These are phyloP conservation scores for Drosophila borealis DNA, from an alignment of 2,888 invertebrate species.

Conservation along the genomic window DNA sequence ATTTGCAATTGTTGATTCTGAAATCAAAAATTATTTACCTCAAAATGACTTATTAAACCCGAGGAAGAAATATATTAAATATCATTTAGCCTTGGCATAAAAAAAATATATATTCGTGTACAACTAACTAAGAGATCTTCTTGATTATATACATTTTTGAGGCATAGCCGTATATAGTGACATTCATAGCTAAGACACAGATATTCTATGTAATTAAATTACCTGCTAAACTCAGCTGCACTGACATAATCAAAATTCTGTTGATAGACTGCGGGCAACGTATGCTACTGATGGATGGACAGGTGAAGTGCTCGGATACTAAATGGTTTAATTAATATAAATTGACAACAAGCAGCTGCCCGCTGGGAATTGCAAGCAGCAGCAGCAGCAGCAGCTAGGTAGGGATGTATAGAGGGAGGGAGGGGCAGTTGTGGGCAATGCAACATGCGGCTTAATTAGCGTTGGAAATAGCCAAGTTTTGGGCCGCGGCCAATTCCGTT, in stretches of 20 bases:
- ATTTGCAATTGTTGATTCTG: no score
- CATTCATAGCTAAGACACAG: background rate
- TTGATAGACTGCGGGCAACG: slow-evolving; percentile 30
- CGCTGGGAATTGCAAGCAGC: slow-evolving; percentile 15
- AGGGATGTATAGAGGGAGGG: slow-evolving; percentile 1
- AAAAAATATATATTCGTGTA: no score
- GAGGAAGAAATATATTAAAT: no score
- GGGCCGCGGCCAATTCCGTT: slow-evolving; percentile 12
- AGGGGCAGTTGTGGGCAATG: slow-evolving; percentile 14
- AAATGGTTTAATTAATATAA: slow-evolving; percentile 58
- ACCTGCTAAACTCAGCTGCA: background rate
- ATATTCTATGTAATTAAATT: background rate
- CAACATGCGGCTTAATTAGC: slow-evolving; percentile 63
- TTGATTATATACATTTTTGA: no score
- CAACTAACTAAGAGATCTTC: no score
- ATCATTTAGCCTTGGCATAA: no score
- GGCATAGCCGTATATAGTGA: no score
- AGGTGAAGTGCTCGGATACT: slow-evolving; percentile 26
- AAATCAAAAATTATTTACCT: no score
- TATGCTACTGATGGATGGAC: slow-evolving; percentile 43
- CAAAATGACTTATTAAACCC: no score
- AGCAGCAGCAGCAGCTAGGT: background rate
- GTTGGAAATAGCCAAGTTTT: slow-evolving; percentile 44
- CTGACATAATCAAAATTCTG: slow-evolving; percentile 7
- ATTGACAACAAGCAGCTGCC: slow-evolving; percentile 46